Evolutionary conservation across 2,888 invertebrate genomes (phyloP), one percentile per base, ranked within the genome.

Genomic region (Nomada fabriciana): DNA sequence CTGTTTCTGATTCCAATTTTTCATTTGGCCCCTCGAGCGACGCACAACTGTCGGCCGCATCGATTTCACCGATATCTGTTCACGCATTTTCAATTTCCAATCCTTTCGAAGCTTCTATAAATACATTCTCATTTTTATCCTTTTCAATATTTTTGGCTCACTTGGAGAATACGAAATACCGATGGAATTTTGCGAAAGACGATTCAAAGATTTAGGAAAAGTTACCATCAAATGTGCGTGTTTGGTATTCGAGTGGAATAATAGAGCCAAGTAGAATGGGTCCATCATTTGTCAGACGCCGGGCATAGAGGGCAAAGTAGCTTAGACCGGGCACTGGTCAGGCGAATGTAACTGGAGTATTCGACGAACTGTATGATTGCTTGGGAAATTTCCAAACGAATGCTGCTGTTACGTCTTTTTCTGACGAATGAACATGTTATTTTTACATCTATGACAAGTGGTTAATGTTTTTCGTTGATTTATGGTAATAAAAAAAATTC

Each of bases 221-320:
- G 42, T 55, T 63, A 63, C 68, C 42, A 5, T 50, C 3, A 11
- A 43, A 77, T 52, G 57, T 42, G 18, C 18, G n/a, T n/a, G 11
- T 9, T n/a, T 15, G 25, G n/a, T 18, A 47, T 63, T 7, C 29
- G 20, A 43, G 43, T 29, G 15, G 50, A n/a, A 57, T 57, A 25
- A 43, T 29, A 50, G 18, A 9, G 25, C 7, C 47, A 59, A 82
- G 75, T 70, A 75, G 75, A 71, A 59, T 71, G 25, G 20, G 50
- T 13, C 36, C 18, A 5, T 42, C 71, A 61, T 78, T 78, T 79
- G 60, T 78, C 79, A 43, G 71, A 5, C 61, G 50, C 25, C 69
- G 65, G 18, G 23, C 1, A 7, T n/a, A 47, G 53, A 68, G 15
- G 5, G 29, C 15, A 25, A 67, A 73, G 70, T 74, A 79, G 82